These are phyloP conservation scores for Bergia puertoricense DNA, from an alignment of 92 coral and sea anemone genomes.

Conservation along the genomic window DNA sequence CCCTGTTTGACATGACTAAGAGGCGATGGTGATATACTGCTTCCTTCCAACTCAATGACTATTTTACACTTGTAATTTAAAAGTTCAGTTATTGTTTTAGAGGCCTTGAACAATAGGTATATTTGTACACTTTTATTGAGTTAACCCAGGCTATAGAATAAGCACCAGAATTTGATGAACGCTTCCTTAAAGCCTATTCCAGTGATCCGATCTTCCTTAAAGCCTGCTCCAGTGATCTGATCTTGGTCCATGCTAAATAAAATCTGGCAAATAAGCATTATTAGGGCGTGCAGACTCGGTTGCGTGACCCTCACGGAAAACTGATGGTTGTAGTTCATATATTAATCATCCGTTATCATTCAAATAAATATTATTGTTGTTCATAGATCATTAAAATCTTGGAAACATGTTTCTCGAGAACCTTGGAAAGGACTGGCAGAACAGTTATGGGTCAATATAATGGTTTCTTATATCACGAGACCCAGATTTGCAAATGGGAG, in stretches of 20 bases:
- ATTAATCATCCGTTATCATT: conserved; percentile 22
- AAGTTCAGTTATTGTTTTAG: too few relatives aligned
- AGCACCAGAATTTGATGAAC: conserved; percentile 10
- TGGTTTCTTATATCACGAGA: too few relatives aligned
- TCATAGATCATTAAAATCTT: conserved; percentile 23
- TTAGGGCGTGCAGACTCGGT: conserved; percentile 52
- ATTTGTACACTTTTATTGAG: too few relatives aligned
- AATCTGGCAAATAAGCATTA: not conserved
- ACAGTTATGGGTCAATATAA: conserved; percentile 22
- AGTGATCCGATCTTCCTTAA: conserved; percentile 15
- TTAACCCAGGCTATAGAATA: too few relatives aligned
- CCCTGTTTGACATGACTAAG: conserved; percentile 36
- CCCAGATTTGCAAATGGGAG: not conserved
- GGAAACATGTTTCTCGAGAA: conserved; percentile 49
- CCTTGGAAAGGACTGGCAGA: conserved; percentile 32
- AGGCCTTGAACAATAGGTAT: too few relatives aligned
- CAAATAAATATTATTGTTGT: not conserved
- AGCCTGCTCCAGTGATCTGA: not conserved
- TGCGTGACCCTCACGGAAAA: conserved; percentile 35
- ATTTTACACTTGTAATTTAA: not conserved
- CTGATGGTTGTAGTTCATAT: conserved; percentile 40
- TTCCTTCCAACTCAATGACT: not conserved
- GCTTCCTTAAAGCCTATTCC: not conserved
- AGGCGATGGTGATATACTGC: conserved; percentile 37
- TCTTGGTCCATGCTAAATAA: not conserved